Conservation (phyloP, 2,113 vertebrate genomes). For the Lanius ludovicianus region DNA sequence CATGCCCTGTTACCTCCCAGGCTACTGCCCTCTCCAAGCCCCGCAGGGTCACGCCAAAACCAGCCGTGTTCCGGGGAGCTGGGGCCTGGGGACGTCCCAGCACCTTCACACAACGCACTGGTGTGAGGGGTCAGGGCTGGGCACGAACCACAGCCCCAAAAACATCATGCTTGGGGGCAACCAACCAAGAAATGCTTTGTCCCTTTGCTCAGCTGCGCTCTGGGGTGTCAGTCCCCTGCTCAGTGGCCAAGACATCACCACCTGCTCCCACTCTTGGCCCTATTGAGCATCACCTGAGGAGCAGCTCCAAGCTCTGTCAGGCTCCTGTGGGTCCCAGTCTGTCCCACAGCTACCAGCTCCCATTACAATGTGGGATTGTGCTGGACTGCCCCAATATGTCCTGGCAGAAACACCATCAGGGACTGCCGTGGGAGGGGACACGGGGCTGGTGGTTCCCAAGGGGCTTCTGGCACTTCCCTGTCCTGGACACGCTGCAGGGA, state of each 20-base stretch:
- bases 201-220: background rate
- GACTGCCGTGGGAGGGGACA: fast-evolving
- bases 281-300: fast-evolving
- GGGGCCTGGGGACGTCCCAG: background rate
- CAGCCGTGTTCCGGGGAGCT: fast-evolving
- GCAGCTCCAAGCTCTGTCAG: background rate
- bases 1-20: fast-evolving
- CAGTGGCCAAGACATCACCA: background rate
- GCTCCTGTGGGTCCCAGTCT: background rate
- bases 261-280: background rate
- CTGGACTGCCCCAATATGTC: background rate
- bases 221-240: background rate
- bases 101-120: fast-evolving
- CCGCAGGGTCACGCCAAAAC: fast-evolving
- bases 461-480: background rate
- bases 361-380: fast-evolving
- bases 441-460: background rate
- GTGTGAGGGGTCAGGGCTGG: background rate
- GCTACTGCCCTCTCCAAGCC: background rate
- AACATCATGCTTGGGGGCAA: fast-evolving
- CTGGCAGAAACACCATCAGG: background rate
- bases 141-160: background rate
- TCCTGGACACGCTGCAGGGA: background rate
- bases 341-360: background rate
- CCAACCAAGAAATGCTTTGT: background rate